Conservation (phyloP, 2,888 invertebrate genomes). For the Noctua pronuba region DNA sequence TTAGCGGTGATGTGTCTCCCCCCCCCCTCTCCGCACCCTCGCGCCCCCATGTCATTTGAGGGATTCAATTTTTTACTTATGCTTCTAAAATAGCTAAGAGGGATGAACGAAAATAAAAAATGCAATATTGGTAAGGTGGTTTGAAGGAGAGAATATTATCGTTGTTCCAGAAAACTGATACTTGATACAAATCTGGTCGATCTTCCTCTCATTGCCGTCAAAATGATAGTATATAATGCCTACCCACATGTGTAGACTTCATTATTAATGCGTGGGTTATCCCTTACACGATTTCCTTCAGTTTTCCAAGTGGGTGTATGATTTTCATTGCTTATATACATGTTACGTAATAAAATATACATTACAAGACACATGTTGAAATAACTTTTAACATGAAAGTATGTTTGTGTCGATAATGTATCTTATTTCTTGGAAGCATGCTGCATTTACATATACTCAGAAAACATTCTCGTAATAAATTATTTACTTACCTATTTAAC, state of each 20-base stretch:
- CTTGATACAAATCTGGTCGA: conserved; percentile 4
- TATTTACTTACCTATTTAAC: not conserved
- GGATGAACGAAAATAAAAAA: conserved; percentile 20
- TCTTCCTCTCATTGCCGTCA: conserved; percentile 3
- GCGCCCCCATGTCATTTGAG: conserved; percentile 64
- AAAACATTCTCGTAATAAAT: not conserved
- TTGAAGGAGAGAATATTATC: conserved; percentile 10
- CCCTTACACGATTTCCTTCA: conserved; percentile 32
- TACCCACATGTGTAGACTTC: conserved; percentile 24
- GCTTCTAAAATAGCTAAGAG: conserved; percentile 30
- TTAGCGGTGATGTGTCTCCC: conserved; percentile 29
- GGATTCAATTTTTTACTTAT: conserved; percentile 56
- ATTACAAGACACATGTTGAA: conserved; percentile 21
- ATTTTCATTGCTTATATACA: conserved; percentile 40
- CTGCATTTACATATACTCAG: not conserved
- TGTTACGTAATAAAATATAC: conserved; percentile 33
- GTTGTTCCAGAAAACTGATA: conserved; percentile 21
- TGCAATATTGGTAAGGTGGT: not conserved
- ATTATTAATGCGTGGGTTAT: conserved; percentile 50
- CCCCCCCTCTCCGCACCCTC: conserved; percentile 2
- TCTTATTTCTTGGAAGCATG: not conserved
- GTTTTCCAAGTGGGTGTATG: conserved; percentile 44
- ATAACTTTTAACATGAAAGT: conserved; percentile 16
- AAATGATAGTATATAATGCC: conserved; percentile 25
- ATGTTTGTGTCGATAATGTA: not conserved